Percentiles rank a stretch among this genome's conserved stretches.
phyloP scores from a whole-genome alignment of 2,113 vertebrate genomes.

The Archilochus colubris region DNA sequence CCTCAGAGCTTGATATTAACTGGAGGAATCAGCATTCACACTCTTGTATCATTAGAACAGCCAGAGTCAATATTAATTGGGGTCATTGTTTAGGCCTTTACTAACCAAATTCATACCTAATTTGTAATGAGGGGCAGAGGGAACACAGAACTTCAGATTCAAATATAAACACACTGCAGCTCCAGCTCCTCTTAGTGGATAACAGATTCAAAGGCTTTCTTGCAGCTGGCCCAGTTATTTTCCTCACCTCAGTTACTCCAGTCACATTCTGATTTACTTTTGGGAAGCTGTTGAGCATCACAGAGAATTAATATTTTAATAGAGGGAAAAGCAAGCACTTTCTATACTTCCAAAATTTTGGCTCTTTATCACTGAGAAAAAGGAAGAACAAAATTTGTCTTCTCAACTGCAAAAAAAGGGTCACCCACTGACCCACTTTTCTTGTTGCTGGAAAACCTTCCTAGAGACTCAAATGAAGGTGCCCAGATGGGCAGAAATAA shows the following conservation, averaged over 20 bases:
- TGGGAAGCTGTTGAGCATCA: background rate
- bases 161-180: background rate
- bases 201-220: background rate
- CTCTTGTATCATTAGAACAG: background rate
- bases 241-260: background rate
- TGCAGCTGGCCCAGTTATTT: background rate
- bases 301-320: background rate
- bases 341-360: background rate
- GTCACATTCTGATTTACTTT: background rate
- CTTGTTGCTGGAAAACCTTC: background rate
- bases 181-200: background rate
- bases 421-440: conserved; percentile 26
- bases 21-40: background rate
- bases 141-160: background rate
- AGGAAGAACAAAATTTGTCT: background rate
- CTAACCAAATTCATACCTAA: background rate
- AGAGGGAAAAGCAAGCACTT: background rate
- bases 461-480: background rate
- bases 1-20: background rate
- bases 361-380: background rate
- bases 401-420: background rate
- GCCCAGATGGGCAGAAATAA: background rate
- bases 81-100: background rate
- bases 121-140: background rate
- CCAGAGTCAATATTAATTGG: background rate